These are phyloP conservation scores for Enteromius trimaculatus DNA, from an alignment of 2,797 vertebrate genomes.

Conservation along the genomic window DNA sequence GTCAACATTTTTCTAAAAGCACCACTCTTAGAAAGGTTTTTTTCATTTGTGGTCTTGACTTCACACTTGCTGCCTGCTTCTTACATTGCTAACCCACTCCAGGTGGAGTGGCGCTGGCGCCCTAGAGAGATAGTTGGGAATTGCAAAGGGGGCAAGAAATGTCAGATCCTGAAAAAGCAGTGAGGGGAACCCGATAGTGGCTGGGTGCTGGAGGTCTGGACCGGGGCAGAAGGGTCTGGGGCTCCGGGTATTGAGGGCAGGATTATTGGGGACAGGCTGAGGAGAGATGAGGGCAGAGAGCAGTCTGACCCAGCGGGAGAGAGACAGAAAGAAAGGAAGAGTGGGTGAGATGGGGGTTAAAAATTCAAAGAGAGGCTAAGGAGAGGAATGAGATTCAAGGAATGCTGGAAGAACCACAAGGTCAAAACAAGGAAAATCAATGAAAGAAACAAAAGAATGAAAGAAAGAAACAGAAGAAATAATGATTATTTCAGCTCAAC, in stretches of 20 bases:
- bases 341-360: conserved; percentile 31
- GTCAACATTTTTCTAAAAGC: background rate
- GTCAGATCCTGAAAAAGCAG: conserved; percentile 51
- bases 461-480: conserved; percentile 6
- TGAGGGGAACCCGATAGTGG: conserved; percentile 59
- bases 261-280: conserved; percentile 64
- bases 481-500: background rate
- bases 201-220: conserved; percentile 48
- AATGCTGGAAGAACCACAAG: conserved; percentile 37
- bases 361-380: conserved; percentile 19
- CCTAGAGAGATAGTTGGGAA: conserved; percentile 20
- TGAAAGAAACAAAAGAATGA: background rate
- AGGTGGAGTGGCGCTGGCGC: conserved; percentile 19
- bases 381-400: conserved; percentile 48
- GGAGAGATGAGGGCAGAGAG: conserved; percentile 65
- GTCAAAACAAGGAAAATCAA: conserved; percentile 9
- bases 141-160: conserved; percentile 38
- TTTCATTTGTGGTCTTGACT: conserved; percentile 18
- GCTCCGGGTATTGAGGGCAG: conserved; percentile 65
- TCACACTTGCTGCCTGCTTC: conserved; percentile 27
- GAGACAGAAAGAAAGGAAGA: conserved; percentile 14
- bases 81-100: conserved; percentile 44
- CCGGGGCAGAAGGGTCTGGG: conserved; percentile 53
- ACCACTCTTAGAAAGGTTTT: background rate
- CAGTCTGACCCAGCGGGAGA: conserved; percentile 57